A percentile compares a stretch with the other conserved stretches of the same genome.
Conservation (phyloP, 2,888 invertebrate species). For the Cynaeus angustus region DNA sequence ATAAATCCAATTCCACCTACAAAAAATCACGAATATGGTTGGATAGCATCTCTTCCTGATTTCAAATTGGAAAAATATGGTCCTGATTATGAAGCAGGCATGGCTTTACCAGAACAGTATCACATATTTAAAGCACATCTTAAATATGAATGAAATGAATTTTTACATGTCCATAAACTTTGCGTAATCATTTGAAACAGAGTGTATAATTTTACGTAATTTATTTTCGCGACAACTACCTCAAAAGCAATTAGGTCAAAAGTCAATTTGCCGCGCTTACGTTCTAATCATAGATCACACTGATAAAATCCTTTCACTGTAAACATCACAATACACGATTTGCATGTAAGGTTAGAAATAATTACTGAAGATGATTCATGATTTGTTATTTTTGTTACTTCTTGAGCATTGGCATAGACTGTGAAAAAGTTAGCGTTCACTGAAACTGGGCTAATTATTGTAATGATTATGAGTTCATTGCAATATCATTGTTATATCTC, state of each 20-base stretch:
- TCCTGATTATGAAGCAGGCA: conserved; percentile 51
- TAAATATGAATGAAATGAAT: no score
- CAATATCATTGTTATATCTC: conserved; percentile 28
- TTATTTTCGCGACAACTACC: neutral
- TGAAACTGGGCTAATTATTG: conserved; percentile 24
- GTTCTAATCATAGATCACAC: neutral
- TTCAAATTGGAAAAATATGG: conserved; percentile 57
- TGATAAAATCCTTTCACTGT: conserved; percentile 12
- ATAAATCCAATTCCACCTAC: conserved; percentile 54
- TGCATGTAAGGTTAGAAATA: neutral
- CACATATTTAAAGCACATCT: conserved; percentile 7
- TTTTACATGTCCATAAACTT: neutral
- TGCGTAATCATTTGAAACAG: no score
- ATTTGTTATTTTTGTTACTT: neutral
- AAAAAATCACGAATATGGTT: conserved; percentile 56
- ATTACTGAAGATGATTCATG: conserved; percentile 7
- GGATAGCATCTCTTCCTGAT: conserved; percentile 51
- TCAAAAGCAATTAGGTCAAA: conserved; percentile 12
- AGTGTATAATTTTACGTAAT: conserved; percentile 4
- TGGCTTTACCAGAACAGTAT: conserved; percentile 44
- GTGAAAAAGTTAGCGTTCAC: conserved; percentile 8
- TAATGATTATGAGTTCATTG: conserved; percentile 24
- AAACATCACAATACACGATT: conserved; percentile 3
- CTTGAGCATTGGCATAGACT: neutral
- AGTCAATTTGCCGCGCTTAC: conserved; percentile 12